phyloP scores from a whole-genome alignment of 2,797 vertebrate genomes.

The Trematocara caparti region DNA sequence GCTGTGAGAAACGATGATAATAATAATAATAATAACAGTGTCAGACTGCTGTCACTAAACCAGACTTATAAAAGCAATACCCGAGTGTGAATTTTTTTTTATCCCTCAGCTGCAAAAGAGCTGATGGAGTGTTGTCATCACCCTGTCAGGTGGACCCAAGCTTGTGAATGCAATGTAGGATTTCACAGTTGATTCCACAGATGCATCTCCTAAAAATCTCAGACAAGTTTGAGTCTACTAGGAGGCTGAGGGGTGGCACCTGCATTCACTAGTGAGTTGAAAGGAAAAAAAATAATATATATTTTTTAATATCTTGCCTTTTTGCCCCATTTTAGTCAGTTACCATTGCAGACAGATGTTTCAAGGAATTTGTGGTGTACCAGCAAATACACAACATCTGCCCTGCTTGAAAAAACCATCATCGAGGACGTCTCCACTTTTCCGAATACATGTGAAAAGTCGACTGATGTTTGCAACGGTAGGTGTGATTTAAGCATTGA shows the following conservation, averaged over 20 bases:
- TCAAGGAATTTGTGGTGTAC: neutral
- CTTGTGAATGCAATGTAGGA: neutral
- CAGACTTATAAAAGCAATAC: neutral
- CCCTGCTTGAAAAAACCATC: neutral
- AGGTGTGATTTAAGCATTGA: neutral
- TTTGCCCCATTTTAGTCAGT: neutral
- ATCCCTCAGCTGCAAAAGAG: neutral
- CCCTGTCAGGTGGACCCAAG: neutral
- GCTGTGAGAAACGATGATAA: neutral
- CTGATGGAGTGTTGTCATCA: neutral
- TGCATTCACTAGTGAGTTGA: neutral
- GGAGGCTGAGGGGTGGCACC: neutral
- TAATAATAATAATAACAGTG: neutral
- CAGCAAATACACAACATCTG: neutral
- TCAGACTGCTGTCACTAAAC: neutral
- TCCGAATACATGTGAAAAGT: neutral
- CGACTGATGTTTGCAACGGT: conserved; percentile 1
- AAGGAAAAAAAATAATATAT: fast-evolving
- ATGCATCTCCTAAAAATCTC: neutral
- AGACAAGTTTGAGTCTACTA: neutral
- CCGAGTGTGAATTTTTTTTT: neutral
- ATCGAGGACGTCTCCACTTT: neutral
- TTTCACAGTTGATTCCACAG: neutral
- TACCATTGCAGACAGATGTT: neutral
- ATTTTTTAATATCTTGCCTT: neutral